These are phyloP conservation scores for Brachyalestes nurse DNA, from an alignment of 2,797 vertebrate species.

Conservation along the genomic window DNA sequence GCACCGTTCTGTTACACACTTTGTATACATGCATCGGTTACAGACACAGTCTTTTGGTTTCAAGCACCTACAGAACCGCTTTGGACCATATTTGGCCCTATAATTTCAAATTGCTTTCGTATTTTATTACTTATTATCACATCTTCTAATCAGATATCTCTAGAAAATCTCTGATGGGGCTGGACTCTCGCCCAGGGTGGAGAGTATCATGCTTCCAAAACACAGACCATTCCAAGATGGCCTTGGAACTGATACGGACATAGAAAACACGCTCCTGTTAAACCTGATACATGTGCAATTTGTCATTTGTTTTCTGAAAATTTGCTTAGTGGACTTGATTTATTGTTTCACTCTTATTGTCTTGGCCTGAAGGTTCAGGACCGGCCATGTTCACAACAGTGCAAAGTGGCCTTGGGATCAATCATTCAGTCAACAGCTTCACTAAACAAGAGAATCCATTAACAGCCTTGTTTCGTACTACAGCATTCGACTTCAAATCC, in stretches of 20 bases:
- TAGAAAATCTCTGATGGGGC: background rate
- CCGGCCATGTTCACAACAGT: background rate
- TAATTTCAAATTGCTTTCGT: background rate
- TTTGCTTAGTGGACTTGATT: slow-evolving; percentile 34
- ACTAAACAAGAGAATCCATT: background rate
- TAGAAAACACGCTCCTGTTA: background rate
- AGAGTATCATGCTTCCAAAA: background rate
- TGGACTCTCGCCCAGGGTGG: background rate
- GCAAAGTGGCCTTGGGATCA: background rate
- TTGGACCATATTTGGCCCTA: background rate
- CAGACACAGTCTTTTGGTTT: background rate
- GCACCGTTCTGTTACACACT: slow-evolving; percentile 4
- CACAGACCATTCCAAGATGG: background rate
- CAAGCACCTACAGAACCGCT: background rate
- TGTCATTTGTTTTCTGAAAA: slow-evolving; percentile 37
- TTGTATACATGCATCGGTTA: background rate
- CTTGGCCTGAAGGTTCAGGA: background rate
- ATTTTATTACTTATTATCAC: background rate
- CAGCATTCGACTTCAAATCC: background rate
- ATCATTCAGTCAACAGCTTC: background rate
- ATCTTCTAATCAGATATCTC: background rate
- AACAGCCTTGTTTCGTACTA: background rate
- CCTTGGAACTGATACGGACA: background rate
- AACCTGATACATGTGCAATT: slow-evolving; percentile 40
- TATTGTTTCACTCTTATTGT: background rate